Evolutionary conservation across 2,888 invertebrate species (phyloP), one percentile per base, ranked within the genome.

Genomic region (Oligia fasciuncula): DNA sequence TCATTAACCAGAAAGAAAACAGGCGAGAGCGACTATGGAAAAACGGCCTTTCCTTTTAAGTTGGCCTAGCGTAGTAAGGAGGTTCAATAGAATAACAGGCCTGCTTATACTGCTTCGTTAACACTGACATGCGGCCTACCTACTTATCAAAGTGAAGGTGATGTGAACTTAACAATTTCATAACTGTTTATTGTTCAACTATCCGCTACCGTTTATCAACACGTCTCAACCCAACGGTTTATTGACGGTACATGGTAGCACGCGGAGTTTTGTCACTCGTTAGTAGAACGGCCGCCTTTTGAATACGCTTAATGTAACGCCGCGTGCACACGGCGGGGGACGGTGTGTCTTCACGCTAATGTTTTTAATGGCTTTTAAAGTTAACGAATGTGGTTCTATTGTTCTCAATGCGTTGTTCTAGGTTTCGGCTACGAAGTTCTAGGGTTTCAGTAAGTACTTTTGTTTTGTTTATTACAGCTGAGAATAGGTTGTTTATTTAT

Each of bases 261-360:
- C 86, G 87, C 85, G 88, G 88, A 90, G 88, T 90, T 91, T 88
- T 83, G 90, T 88, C 89, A 89, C 91, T 91, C 89, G 90, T 91
- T 90, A 89, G 88, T 77, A 85, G 81, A 76, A 85, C 40, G 67
- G 71, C 80, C 73, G 83, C 85, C 85, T 87, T 85, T 83, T 87
- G 81, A 82, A 87, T 83, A 84, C 82, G 80, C 85, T 89, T 86
- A 88, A 88, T 86, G 88, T 88, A 85, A 80, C 77, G 70, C 79
- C 72, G 51, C 23, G 70, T 66, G 46, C 67, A 76, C 72, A 80
- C 66, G 51, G 54, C 5, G 68, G 19, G 43, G 75, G 68, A n/a
- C n/a, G 70, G 76, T 78, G 70, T 76, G 68, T 83, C 60, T 76
- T 43, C 43, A 69, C 72, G 70, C 46, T 79, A 73, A 84, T 86